A percentile compares a stretch with the other conserved stretches of the same genome.
Conservation (phyloP, 2,888 invertebrate genomes). For the Pheosia gnoma region DNA sequence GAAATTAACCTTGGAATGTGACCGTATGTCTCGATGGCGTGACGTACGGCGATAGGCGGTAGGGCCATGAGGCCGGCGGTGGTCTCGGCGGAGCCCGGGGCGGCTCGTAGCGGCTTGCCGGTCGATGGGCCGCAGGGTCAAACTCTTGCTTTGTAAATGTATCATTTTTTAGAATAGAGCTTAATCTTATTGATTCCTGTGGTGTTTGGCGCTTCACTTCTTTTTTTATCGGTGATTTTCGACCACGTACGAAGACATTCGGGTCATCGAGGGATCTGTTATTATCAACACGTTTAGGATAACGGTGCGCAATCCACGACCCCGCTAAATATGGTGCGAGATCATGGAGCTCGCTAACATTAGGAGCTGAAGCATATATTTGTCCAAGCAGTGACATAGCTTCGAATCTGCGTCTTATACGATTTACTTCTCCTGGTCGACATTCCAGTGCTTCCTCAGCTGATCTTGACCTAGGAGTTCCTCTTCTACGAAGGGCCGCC, state of each 20-base stretch:
- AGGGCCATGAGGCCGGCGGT: conserved; percentile 74
- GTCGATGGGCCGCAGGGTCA: conserved; percentile 90
- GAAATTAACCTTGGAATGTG: conserved; percentile 88
- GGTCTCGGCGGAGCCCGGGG: conserved; percentile 83
- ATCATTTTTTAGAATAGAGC: conserved; percentile 76
- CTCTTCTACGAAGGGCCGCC: conserved; percentile 85
- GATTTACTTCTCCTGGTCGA: conserved; percentile 88
- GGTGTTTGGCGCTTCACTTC: conserved; percentile 66
- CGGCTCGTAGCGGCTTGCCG: conserved; percentile 90
- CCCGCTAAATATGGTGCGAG: conserved; percentile 91
- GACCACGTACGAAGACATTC: conserved; percentile 54
- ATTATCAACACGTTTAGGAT: conserved; percentile 88
- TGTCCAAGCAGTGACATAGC: conserved; percentile 88
- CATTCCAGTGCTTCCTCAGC: conserved; percentile 78
- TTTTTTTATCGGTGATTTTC: conserved; percentile 69
- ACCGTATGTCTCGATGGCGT: conserved; percentile 87
- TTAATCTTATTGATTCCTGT: conserved; percentile 74
- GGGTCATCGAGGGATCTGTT: conserved; percentile 85
- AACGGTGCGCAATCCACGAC: conserved; percentile 92
- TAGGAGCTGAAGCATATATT: conserved; percentile 92
- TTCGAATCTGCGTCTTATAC: conserved; percentile 89
- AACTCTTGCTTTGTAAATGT: conserved; percentile 87
- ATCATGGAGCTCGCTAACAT: conserved; percentile 89
- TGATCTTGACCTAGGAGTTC: conserved; percentile 76
- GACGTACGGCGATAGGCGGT: conserved; percentile 73